Conservation (phyloP, 1,140 invertebrate species). For the Muscidifurax raptorellus region DNA sequence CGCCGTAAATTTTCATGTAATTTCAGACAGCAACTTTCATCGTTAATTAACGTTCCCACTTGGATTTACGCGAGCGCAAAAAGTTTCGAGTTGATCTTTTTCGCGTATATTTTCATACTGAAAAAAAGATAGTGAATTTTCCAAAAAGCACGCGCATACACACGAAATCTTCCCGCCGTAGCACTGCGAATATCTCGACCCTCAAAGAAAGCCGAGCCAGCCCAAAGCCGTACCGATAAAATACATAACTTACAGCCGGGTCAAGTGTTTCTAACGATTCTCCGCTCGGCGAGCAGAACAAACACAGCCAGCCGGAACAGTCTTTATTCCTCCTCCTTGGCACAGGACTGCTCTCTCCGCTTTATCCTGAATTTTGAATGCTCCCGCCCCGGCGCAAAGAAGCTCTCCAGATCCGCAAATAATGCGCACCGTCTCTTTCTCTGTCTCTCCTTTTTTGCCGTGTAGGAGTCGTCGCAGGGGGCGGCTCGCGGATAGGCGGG, state of each 20-base stretch:
- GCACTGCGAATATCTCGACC: not conserved
- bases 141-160: no score
- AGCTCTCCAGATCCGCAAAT: not conserved
- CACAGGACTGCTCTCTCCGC: not conserved
- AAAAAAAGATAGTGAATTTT: no score
- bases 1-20: not conserved
- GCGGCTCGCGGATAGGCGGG: no score
- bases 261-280: not conserved
- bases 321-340: not conserved
- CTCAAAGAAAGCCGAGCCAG: not conserved
- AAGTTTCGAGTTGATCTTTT: not conserved
- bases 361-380: not conserved
- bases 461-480: no score
- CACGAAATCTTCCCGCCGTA: not conserved
- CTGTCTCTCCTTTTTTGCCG: no score
- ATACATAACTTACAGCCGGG: not conserved
- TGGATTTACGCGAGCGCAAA: not conserved
- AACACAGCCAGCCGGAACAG: not conserved
- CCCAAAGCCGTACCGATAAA: not conserved
- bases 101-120: no score
- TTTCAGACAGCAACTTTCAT: not conserved
- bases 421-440: no score
- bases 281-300: not conserved
- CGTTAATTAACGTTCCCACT: not conserved
- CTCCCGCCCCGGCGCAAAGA: not conserved